These are phyloP conservation scores for Pristionchus arcanus DNA, from an alignment of 2,888 invertebrate species.

Conservation along the genomic window DNA sequence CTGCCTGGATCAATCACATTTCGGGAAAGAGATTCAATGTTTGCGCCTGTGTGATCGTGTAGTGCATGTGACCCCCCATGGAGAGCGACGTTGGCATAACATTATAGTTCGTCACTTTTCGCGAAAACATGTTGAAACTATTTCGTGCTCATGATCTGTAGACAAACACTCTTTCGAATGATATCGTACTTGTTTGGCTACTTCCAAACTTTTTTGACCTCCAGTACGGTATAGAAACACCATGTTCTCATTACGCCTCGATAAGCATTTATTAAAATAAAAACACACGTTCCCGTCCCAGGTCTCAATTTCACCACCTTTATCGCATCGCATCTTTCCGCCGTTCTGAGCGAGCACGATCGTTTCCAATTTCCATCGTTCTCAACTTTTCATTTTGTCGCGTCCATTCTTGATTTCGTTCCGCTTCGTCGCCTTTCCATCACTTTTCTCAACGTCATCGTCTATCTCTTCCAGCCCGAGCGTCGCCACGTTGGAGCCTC, in stretches of 20 bases:
- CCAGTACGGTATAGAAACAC: too few species aligned
- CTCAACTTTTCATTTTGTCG: too few species aligned
- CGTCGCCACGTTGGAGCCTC: slow-evolving; percentile 1
- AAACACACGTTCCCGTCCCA: too few species aligned
- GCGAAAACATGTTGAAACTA: too few species aligned
- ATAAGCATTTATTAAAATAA: too few species aligned
- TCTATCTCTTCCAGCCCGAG: neutral
- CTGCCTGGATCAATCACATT: slow-evolving; percentile 32
- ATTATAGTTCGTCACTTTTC: neutral
- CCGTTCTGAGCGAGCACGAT: neutral
- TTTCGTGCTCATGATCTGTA: too few species aligned
- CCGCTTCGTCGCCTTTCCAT: neutral
- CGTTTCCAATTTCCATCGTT: neutral
- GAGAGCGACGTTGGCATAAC: neutral
- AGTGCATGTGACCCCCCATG: neutral
- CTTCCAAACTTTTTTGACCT: too few species aligned
- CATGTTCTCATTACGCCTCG: too few species aligned
- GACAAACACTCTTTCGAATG: too few species aligned
- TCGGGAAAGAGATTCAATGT: neutral
- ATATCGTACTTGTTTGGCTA: too few species aligned
- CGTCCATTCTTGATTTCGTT: neutral
- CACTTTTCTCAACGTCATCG: neutral
- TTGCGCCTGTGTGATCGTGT: neutral
- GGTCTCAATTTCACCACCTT: too few species aligned
- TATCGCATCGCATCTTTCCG: too few species aligned